A percentile compares a stretch with the other conserved stretches of the same genome.
Conservation (phyloP, 2,888 invertebrate species). For the Heliconius aoede region DNA sequence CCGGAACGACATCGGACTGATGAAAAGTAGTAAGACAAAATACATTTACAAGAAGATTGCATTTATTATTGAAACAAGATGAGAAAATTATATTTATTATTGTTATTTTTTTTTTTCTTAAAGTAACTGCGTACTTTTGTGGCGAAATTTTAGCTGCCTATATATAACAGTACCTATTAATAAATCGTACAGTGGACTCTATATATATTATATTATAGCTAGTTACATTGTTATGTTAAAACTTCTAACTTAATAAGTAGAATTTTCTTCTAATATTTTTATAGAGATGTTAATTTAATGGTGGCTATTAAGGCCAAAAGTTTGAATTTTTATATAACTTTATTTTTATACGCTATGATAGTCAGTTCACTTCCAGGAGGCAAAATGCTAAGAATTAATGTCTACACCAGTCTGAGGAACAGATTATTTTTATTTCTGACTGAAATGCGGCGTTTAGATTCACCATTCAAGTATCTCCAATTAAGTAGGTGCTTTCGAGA, state of each 20-base stretch:
- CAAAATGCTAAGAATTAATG: neutral
- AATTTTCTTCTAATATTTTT: neutral
- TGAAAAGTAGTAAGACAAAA: too few species aligned
- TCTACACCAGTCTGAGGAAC: neutral
- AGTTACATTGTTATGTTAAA: slow-evolving; percentile 17
- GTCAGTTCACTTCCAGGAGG: neutral
- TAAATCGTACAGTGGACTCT: slow-evolving; percentile 15
- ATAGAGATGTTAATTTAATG: slow-evolving; percentile 10
- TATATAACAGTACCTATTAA: neutral
- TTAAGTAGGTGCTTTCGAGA: too few species aligned
- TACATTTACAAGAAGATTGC: too few species aligned
- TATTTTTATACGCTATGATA: neutral
- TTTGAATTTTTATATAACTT: neutral
- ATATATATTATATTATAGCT: too few species aligned
- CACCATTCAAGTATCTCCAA: neutral
- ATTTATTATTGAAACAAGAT: too few species aligned
- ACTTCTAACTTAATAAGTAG: slow-evolving; percentile 1
- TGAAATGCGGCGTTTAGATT: neutral
- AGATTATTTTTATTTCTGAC: too few species aligned
- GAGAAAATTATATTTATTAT: too few species aligned
- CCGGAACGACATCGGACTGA: too few species aligned
- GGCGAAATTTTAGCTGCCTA: slow-evolving; percentile 11
- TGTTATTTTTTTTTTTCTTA: neutral
- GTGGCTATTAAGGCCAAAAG: neutral
- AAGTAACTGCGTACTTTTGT: neutral